phyloP scores from a whole-genome alignment of 1,140 invertebrate genomes.

The Stegodyphus mimosarum region DNA sequence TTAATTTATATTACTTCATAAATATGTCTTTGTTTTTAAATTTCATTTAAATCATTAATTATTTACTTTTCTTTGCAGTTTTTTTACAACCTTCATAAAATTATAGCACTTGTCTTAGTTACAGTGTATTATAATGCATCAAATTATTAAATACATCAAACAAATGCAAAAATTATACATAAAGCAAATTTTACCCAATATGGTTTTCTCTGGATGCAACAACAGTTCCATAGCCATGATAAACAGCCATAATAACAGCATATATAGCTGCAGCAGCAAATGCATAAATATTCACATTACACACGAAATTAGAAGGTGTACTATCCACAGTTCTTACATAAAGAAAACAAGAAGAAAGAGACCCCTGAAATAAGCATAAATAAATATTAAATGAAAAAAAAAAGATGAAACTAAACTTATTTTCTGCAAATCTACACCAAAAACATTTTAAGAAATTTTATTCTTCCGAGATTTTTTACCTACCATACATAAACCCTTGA shows the following conservation, averaged over 20 bases:
- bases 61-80: neutral
- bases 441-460: no score
- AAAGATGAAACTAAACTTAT: no score
- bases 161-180: neutral
- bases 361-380: constrained; percentile 6
- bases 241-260: constrained; percentile 33
- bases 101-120: no score
- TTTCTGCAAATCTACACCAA: no score
- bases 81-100: no score
- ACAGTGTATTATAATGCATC: no score
- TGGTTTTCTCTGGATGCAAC: constrained; percentile 41
- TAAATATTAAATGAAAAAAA: neutral
- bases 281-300: constrained; percentile 24
- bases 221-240: constrained; percentile 47
- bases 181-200: constrained; percentile 25
- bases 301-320: constrained; percentile 12
- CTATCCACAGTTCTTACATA: neutral
- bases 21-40: no score
- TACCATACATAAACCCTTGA: no score
- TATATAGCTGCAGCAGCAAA: constrained; percentile 2
- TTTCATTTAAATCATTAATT: no score
- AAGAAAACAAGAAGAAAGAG: neutral
- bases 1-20: no score
- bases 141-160: no score
- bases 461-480: no score